phyloP scores from a whole-genome alignment of 2,888 invertebrate species.

The Caenorhabditis macrosperma region DNA sequence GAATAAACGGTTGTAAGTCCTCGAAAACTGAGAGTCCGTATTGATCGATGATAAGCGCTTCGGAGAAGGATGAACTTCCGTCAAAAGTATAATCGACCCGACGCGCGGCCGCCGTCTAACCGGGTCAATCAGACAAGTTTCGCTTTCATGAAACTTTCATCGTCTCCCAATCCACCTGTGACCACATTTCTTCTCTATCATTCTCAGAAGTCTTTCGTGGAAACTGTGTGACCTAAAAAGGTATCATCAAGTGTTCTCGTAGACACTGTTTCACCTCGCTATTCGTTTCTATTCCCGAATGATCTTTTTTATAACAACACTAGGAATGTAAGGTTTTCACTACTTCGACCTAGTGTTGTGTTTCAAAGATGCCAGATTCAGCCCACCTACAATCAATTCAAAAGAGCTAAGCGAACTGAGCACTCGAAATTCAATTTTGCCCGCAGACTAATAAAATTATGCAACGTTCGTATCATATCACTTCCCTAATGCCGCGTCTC shows the following conservation, averaged over 20 bases:
- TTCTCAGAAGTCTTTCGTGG: constrained; percentile 3
- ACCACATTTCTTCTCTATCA: constrained; percentile 39
- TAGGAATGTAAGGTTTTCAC: too few species aligned
- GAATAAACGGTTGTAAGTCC: constrained; percentile 19
- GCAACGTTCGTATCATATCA: constrained; percentile 3
- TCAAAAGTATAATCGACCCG: constrained; percentile 54
- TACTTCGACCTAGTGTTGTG: too few species aligned
- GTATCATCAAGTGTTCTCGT: constrained; percentile 31
- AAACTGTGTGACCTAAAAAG: constrained; percentile 46
- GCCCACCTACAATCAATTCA: too few species aligned
- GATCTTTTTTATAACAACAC: too few species aligned
- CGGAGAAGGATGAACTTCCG: constrained; percentile 41
- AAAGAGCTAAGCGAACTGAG: too few species aligned
- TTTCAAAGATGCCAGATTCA: too few species aligned
- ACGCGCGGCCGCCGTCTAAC: constrained; percentile 43
- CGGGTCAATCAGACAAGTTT: constrained; percentile 60
- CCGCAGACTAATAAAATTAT: constrained; percentile 1
- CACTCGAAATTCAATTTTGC: not conserved
- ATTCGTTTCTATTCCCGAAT: not conserved
- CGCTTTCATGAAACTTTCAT: constrained; percentile 63
- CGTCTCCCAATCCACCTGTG: constrained; percentile 41
- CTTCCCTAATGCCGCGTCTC: constrained; percentile 5
- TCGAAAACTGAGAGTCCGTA: constrained; percentile 19
- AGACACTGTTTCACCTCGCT: not conserved
- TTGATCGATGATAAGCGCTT: constrained; percentile 38